phyloP scores from a whole-genome alignment of 2,888 invertebrate genomes.

The Drosophila lacicola region DNA sequence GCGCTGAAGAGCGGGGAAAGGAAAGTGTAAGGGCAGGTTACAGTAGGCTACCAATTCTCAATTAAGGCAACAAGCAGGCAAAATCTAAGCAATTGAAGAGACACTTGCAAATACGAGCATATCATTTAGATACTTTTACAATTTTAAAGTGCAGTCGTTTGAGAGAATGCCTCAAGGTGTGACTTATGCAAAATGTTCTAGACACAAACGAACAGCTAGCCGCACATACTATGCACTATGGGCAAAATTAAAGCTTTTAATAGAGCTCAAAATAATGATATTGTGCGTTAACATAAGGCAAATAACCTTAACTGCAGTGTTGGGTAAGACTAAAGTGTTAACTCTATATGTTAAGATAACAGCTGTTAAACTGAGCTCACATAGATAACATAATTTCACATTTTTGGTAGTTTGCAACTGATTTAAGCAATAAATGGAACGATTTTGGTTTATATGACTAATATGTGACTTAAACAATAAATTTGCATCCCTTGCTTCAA shows the following conservation, averaged over 20 bases:
- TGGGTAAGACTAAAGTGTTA: too few relatives aligned
- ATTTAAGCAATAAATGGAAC: too few relatives aligned
- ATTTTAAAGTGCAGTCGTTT: slow-evolving; percentile 48
- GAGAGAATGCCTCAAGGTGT: slow-evolving; percentile 37
- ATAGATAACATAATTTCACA: background rate
- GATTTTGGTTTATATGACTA: too few relatives aligned
- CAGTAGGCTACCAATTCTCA: slow-evolving; percentile 8
- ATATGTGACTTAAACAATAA: too few relatives aligned
- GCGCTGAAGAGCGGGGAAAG: background rate
- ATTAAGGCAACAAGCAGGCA: slow-evolving; percentile 28
- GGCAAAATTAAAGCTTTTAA: background rate
- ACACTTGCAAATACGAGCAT: slow-evolving; percentile 26
- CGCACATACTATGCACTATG: background rate
- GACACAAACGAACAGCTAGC: background rate
- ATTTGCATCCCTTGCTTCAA: too few relatives aligned
- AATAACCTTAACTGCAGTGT: too few relatives aligned
- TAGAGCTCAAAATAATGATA: too few relatives aligned
- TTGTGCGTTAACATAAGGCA: too few relatives aligned
- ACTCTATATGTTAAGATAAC: background rate
- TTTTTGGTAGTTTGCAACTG: too few relatives aligned
- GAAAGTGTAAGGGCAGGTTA: background rate
- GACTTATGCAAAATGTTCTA: slow-evolving; percentile 43
- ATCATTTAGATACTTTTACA: slow-evolving; percentile 36
- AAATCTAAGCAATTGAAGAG: slow-evolving; percentile 23
- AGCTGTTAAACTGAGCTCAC: background rate